Evolutionary conservation across 2,113 vertebrate genomes (phyloP).

Genomic region (Nyctibius bracteatus): DNA sequence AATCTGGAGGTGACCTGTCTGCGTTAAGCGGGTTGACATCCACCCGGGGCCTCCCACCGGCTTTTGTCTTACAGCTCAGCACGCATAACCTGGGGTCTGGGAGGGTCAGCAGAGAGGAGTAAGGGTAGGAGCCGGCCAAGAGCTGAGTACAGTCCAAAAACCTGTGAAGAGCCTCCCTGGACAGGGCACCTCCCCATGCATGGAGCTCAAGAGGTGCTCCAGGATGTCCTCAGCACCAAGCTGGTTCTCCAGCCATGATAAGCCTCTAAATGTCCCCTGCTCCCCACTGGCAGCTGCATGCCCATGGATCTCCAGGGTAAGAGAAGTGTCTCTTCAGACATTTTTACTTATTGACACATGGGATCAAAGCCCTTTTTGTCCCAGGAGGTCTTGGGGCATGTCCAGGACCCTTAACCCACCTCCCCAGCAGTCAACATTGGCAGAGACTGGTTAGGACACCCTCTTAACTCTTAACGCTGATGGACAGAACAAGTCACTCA

Average conservation of each 20-base stretch:
- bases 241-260: not conserved
- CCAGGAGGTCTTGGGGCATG: not conserved
- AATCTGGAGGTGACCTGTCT: not conserved
- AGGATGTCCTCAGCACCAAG: not conserved
- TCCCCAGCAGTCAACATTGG: not conserved
- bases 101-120: not conserved
- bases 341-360: not conserved
- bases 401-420: not conserved
- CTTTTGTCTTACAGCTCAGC: not conserved
- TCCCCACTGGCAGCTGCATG: not conserved
- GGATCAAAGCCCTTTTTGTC: not conserved
- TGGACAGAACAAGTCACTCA: conserved; percentile 51
- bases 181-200: not conserved
- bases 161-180: not conserved
- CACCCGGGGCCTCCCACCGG: not conserved
- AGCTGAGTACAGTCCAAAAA: not conserved
- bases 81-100: not conserved
- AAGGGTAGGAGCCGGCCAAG: not conserved
- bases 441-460: not conserved
- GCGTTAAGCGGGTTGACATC: not conserved
- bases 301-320: fast-evolving
- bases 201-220: not conserved
- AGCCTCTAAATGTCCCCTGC: not conserved
- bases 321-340: not conserved
- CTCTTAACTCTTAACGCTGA: conserved; percentile 25